Evolutionary conservation across 2,888 invertebrate species (phyloP).

Genomic region (Acleris laterana): DNA sequence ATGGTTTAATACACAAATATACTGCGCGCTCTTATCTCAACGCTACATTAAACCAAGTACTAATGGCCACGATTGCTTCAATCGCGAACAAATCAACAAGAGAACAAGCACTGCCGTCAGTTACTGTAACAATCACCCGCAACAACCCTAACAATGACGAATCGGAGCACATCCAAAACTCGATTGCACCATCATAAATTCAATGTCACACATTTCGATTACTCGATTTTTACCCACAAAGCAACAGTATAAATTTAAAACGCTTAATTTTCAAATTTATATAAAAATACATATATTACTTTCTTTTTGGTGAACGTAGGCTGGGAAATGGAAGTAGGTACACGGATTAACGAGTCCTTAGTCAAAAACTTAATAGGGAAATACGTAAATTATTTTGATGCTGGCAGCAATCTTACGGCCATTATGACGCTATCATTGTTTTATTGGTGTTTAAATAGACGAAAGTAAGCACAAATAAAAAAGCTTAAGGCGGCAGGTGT

Average conservation of each 20-base stretch:
- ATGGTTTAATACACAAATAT: slow-evolving; percentile 40
- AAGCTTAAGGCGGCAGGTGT: no score
- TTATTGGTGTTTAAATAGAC: no score
- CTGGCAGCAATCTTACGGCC: not conserved
- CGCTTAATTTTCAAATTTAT: slow-evolving; percentile 32
- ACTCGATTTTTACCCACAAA: slow-evolving; percentile 39
- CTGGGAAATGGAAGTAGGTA: slow-evolving; percentile 18
- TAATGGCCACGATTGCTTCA: slow-evolving; percentile 64
- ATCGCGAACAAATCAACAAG: slow-evolving; percentile 19
- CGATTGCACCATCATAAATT: slow-evolving; percentile 53
- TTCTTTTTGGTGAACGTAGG: slow-evolving; percentile 29
- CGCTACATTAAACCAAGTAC: slow-evolving; percentile 54
- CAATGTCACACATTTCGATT: slow-evolving; percentile 57
- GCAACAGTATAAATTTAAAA: slow-evolving; percentile 39
- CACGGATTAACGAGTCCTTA: not conserved
- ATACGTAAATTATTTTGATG: slow-evolving; percentile 16
- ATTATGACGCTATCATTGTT: no score
- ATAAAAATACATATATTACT: slow-evolving; percentile 41
- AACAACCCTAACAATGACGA: slow-evolving; percentile 33
- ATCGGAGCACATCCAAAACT: slow-evolving; percentile 33
- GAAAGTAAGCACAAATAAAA: no score
- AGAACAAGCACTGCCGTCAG: slow-evolving; percentile 9
- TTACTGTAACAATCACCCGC: slow-evolving; percentile 36
- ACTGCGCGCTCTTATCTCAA: slow-evolving; percentile 42
- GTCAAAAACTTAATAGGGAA: not conserved